Evolutionary conservation across 2,113 vertebrate species (phyloP).

Genomic region (Desmodus rotundus): DNA sequence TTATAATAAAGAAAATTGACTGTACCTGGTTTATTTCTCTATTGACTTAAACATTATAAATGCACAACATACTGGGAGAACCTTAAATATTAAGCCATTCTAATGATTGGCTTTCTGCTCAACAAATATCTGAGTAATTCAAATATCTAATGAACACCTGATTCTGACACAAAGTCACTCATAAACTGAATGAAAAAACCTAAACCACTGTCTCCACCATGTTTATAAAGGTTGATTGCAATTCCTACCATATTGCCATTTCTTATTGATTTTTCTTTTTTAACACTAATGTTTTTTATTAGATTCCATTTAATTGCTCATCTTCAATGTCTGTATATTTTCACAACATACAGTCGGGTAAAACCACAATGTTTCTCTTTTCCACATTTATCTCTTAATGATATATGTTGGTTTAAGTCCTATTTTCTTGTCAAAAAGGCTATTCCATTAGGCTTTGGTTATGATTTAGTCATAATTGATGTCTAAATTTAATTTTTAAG

Average conservation of each 20-base stretch:
- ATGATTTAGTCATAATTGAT: neutral
- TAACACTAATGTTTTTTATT: neutral
- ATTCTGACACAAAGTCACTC: neutral
- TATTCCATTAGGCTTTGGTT: neutral
- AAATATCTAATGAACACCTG: neutral
- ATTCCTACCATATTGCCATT: neutral
- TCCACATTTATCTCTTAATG: neutral
- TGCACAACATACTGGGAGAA: neutral
- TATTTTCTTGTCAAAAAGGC: neutral
- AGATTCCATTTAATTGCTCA: neutral
- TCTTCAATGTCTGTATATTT: neutral
- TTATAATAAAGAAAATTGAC: neutral
- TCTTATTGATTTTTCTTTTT: neutral
- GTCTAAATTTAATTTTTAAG: neutral
- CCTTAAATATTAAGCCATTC: neutral
- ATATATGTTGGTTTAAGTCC: neutral
- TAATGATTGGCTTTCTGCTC: neutral
- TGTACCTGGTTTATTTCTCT: neutral
- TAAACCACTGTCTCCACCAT: neutral
- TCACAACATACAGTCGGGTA: neutral
- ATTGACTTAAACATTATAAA: neutral
- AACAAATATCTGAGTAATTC: neutral
- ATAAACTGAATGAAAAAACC: neutral
- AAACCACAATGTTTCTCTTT: neutral
- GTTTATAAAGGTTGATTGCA: neutral